Base-by-base conservation (phyloP, 2,113 vertebrate species). In the Myiozetetes cayanensis region DNA sequence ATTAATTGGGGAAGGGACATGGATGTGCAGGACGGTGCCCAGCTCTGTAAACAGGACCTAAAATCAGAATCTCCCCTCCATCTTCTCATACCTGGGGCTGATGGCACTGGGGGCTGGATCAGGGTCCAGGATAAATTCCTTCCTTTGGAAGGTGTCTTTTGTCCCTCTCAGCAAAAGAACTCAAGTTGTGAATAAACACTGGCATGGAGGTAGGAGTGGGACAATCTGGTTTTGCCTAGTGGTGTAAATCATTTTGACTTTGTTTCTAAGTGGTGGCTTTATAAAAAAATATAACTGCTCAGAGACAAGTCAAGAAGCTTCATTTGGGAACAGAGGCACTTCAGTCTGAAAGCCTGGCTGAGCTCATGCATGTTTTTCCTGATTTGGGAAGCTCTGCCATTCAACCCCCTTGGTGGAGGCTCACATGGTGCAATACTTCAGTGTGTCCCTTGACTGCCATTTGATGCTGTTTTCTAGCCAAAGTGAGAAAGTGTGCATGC, bases 381-480 rank as follows among this genome's bases (percentile, higher is more conserved):
- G 37, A 59, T 76, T 77, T 94, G 73, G 21, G 61, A 68, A 75
- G 73, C 73, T 68, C 59, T 71, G 56, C 61, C 21, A 10, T 63
- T 61, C 0, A 0, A 14, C 9, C 18, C 27, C 19, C 39, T n/a
- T 30, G 8, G 31, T 50, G 55, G 31, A 44, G 8, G 31, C 27
- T 90, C 75, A 47, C 31, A 6, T 33, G 24, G 21, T 63, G 56
- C n/a, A 61, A 52, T 33, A 43, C 9, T 78, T 20, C 18, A 81
- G 25, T 4, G 1, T 43, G 35, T 81, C 70, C 65, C 56, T 66
- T 46, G 49, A 9, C 55, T 52, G 50, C 65, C 43, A 9, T 53
- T 76, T 65, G 73, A 12, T 66, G 10, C 23, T 43, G 35, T 65
- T 74, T 58, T 70, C 53, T 31, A 71, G 35, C 50, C 61, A 18